A percentile compares a stretch with the other conserved stretches of the same genome.
phyloP scores from a whole-genome alignment of 2,888 invertebrate species.

The Nemapogon koenigi region DNA sequence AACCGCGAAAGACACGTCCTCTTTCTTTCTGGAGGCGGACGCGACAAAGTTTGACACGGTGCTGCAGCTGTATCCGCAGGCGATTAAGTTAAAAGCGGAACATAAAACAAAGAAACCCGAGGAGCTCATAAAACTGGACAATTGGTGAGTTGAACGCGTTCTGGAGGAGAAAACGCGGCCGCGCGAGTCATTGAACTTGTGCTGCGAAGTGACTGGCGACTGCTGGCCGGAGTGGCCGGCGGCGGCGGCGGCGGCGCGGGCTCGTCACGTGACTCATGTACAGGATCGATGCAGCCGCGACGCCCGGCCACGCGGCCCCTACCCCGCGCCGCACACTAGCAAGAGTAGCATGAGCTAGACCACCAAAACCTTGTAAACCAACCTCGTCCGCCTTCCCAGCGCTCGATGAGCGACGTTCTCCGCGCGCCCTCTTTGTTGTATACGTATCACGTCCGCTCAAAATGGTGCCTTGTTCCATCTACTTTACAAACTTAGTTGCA shows the following conservation, averaged over 20 bases:
- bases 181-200: slow-evolving; percentile 68
- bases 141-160: slow-evolving; percentile 82
- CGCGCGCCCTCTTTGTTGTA: slow-evolving; percentile 43
- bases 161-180: slow-evolving; percentile 65
- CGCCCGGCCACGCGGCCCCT: too few species aligned
- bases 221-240: too few species aligned
- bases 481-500: too few species aligned
- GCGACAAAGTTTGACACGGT: slow-evolving; percentile 87
- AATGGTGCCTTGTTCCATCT: slow-evolving; percentile 67
- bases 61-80: slow-evolving; percentile 90
- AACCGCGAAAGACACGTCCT: slow-evolving; percentile 89
- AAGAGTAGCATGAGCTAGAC: too few species aligned
- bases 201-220: too few species aligned
- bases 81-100: slow-evolving; percentile 88
- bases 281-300: too few species aligned
- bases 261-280: too few species aligned
- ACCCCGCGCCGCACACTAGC: too few species aligned
- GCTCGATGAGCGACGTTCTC: neutral
- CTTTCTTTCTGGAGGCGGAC: slow-evolving; percentile 92
- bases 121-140: slow-evolving; percentile 92
- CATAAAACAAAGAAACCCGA: slow-evolving; percentile 91
- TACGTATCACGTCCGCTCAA: slow-evolving; percentile 66
- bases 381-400: neutral
- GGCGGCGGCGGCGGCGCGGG: too few species aligned
- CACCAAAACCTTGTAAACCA: too few species aligned